Conservation (phyloP, 2,888 invertebrate genomes). For the Eustalomyia histrio region DNA sequence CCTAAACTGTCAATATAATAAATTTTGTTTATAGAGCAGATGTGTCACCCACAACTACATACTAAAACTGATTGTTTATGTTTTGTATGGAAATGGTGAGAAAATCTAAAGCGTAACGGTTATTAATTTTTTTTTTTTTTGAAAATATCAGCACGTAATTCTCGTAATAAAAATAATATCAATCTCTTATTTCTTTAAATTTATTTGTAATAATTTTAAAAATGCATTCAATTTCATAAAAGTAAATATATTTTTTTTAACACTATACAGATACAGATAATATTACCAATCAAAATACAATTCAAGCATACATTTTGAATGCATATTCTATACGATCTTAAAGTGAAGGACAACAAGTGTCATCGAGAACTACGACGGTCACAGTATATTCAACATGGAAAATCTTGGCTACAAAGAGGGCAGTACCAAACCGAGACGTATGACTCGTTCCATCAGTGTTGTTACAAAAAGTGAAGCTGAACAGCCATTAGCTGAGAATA, state of each 20-base stretch:
- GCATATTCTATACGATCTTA: conserved; percentile 43
- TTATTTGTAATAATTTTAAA: not conserved
- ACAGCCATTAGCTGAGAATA: conserved; percentile 78
- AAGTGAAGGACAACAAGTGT: conserved; percentile 59
- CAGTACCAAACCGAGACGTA: conserved; percentile 78
- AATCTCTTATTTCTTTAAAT: not conserved
- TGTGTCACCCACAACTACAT: conserved; percentile 28
- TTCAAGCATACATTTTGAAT: conserved; percentile 53
- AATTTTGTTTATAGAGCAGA: not conserved
- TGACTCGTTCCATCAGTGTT: conserved; percentile 78
- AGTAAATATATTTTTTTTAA: not conserved
- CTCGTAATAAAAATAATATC: not conserved
- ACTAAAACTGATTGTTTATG: not conserved
- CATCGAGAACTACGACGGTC: conserved; percentile 39
- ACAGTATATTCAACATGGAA: conserved; percentile 79
- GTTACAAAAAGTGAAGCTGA: conserved; percentile 79
- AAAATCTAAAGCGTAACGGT: not conserved
- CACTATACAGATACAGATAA: not conserved
- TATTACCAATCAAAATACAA: conserved; percentile 12
- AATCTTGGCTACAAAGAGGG: conserved; percentile 84
- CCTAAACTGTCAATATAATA: conserved; percentile 13
- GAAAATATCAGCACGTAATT: not conserved
- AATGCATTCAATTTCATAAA: not conserved
- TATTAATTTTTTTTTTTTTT: not conserved
- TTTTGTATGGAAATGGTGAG: not conserved